phyloP scores from a whole-genome alignment of 1,140 invertebrate genomes.

The Leptinotarsa defecta region DNA sequence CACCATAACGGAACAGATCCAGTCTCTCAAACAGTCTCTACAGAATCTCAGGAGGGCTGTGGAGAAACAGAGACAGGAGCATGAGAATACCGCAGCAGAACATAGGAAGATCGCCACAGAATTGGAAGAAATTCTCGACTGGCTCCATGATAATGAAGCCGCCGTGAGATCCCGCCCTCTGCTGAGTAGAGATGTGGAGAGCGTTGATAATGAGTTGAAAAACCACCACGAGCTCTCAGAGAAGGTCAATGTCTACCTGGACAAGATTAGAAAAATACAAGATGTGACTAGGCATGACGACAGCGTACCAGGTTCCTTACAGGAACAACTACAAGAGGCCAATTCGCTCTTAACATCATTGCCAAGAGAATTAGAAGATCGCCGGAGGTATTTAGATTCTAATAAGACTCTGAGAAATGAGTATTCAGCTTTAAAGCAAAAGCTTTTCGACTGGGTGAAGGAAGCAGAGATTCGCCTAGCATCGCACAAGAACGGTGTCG shows the following conservation, averaged over 20 bases:
- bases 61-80: slow-evolving; percentile 83
- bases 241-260: slow-evolving; percentile 73
- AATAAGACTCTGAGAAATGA: slow-evolving; percentile 79
- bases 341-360: slow-evolving; percentile 75
- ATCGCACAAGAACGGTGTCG: slow-evolving; percentile 79
- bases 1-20: slow-evolving; percentile 83
- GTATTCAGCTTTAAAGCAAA: slow-evolving; percentile 73
- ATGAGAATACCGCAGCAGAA: slow-evolving; percentile 85
- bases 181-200: slow-evolving; percentile 75
- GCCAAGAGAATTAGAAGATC: slow-evolving; percentile 78
- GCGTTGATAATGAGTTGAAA: slow-evolving; percentile 79
- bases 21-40: slow-evolving; percentile 83
- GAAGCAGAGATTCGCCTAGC: slow-evolving; percentile 80
- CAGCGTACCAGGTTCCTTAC: slow-evolving; percentile 74
- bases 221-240: slow-evolving; percentile 75
- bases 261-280: slow-evolving; percentile 70
- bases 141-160: slow-evolving; percentile 84
- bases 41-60: slow-evolving; percentile 78
- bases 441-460: slow-evolving; percentile 82
- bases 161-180: slow-evolving; percentile 80
- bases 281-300: slow-evolving; percentile 74
- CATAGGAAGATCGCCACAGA: slow-evolving; percentile 80
- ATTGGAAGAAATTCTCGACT: slow-evolving; percentile 79
- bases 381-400: slow-evolving; percentile 76
- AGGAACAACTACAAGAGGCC: slow-evolving; percentile 83